A percentile compares a stretch with the other conserved stretches of the same genome.
Conservation (phyloP, 2,888 invertebrate genomes). For the Drosophila flavopinicola region DNA sequence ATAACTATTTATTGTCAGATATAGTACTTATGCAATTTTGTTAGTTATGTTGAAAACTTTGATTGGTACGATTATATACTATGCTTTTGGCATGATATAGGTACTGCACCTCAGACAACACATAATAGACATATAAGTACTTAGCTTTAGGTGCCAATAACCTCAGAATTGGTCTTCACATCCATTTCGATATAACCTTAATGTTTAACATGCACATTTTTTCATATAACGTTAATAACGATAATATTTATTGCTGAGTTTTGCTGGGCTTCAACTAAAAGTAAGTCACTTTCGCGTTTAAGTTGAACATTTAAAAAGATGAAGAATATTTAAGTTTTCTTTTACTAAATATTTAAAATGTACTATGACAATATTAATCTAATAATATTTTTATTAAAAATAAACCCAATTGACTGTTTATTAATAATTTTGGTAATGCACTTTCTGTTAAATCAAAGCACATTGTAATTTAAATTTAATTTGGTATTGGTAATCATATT, state of each 20-base stretch:
- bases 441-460: neutral
- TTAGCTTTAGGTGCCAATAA: conserved; percentile 61
- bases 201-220: conserved; percentile 16
- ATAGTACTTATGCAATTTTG: conserved; percentile 13
- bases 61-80: conserved; percentile 3
- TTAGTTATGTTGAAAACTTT: conserved; percentile 22
- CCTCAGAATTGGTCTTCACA: conserved; percentile 78
- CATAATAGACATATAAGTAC: conserved; percentile 1
- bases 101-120: too few species aligned
- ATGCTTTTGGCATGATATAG: conserved; percentile 58
- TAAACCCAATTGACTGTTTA: too few species aligned
- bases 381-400: too few species aligned
- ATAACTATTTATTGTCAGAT: conserved; percentile 20
- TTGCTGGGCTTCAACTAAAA: neutral
- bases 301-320: neutral
- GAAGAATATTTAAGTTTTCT: too few species aligned
- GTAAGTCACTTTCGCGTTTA: neutral
- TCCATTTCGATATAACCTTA: conserved; percentile 26
- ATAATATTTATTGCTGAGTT: neutral
- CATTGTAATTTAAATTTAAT: neutral
- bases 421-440: too few species aligned
- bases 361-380: too few species aligned
- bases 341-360: neutral
- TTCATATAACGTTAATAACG: conserved; percentile 2
- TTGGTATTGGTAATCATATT: too few species aligned